Percentiles rank a stretch among this genome's conserved stretches.
These are phyloP conservation scores for Athalia cordata DNA, from an alignment of 2,888 invertebrate genomes.

Conservation along the genomic window DNA sequence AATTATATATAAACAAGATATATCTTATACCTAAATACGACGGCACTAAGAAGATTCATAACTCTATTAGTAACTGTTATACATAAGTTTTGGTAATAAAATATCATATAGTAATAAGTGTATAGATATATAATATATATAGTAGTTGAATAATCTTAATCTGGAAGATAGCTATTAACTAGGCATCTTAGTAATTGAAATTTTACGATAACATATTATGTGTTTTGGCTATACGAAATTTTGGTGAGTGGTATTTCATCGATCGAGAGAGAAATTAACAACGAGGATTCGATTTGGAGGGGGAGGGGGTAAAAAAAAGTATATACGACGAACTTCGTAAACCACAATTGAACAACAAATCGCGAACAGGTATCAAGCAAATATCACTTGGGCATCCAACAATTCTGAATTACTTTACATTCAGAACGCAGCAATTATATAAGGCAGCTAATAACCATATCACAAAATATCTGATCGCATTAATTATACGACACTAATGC, in stretches of 20 bases:
- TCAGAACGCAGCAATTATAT: too few species aligned
- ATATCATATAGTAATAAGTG: slow-evolving; percentile 10
- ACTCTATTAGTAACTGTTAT: slow-evolving; percentile 3
- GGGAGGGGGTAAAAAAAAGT: too few species aligned
- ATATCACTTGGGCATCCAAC: too few species aligned
- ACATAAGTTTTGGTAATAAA: slow-evolving; percentile 22
- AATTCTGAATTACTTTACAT: too few species aligned
- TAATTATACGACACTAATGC: too few species aligned
- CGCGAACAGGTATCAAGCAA: too few species aligned
- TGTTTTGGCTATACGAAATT: background rate
- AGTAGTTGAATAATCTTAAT: background rate
- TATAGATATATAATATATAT: background rate
- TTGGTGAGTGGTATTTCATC: background rate
- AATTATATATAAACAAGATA: slow-evolving; percentile 28
- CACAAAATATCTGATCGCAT: too few species aligned
- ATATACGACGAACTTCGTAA: too few species aligned
- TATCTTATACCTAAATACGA: background rate
- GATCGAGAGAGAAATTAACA: too few species aligned
- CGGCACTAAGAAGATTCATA: background rate
- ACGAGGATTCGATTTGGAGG: too few species aligned
- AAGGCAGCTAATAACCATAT: too few species aligned
- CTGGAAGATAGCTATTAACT: slow-evolving; percentile 19
- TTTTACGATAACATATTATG: background rate
- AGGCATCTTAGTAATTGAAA: background rate
- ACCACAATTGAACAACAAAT: too few species aligned